Conservation (phyloP, 2,888 invertebrate genomes). For the Amiota minor region DNA sequence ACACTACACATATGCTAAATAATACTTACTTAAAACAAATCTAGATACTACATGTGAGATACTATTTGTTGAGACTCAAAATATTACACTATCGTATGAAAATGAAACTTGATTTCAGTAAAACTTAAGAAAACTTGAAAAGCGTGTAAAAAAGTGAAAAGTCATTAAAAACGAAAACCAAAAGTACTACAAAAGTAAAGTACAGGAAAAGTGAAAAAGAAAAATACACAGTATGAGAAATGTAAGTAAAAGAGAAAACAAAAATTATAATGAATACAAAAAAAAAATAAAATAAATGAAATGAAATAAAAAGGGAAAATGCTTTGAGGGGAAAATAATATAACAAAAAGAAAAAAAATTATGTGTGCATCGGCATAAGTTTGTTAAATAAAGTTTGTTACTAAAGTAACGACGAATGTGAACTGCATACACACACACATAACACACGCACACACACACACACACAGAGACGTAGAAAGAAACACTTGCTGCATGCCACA, state of each 20-base stretch:
- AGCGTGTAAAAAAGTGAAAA: slow-evolving; percentile 59
- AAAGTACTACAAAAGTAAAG: slow-evolving; percentile 34
- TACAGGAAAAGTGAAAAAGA: slow-evolving; percentile 26
- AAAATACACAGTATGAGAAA: too few relatives aligned
- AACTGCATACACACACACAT: too few relatives aligned
- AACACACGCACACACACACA: neutral
- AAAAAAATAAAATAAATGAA: neutral
- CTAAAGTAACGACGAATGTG: too few relatives aligned
- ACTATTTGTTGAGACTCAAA: too few relatives aligned
- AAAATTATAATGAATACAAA: too few relatives aligned
- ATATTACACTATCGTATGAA: neutral
- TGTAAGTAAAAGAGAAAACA: too few relatives aligned
- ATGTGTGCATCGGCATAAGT: neutral
- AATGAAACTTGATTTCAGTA: neutral
- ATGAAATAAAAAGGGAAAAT: slow-evolving; percentile 58
- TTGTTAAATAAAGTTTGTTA: neutral
- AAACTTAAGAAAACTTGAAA: slow-evolving; percentile 50
- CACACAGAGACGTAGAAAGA: neutral
- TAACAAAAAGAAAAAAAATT: neutral
- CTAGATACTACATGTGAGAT: too few relatives aligned
- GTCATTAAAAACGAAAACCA: slow-evolving; percentile 59
- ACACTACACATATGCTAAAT: neutral
- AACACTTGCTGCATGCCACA: too few relatives aligned
- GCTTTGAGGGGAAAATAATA: neutral
- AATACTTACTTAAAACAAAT: neutral